These are phyloP conservation scores for Xerus inauris DNA, from an alignment of 2,113 vertebrate species.

Conservation along the genomic window DNA sequence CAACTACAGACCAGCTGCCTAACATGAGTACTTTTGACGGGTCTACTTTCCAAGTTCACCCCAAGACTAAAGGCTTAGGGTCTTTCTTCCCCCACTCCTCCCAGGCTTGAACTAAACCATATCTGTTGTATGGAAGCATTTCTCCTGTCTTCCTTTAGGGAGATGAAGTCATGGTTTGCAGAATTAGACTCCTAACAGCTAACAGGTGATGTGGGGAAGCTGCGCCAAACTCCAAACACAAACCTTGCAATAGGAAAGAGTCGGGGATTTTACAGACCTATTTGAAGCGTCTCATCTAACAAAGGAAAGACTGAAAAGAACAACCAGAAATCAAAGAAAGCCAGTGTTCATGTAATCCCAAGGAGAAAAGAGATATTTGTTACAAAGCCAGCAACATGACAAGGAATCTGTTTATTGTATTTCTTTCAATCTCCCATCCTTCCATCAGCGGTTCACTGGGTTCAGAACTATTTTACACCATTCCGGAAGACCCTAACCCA, in stretches of 20 bases:
- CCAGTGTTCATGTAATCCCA: constrained; percentile 80
- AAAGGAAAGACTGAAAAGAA: constrained; percentile 80
- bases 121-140: constrained; percentile 73
- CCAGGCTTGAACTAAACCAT: constrained; percentile 66
- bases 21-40: constrained; percentile 76
- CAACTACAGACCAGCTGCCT: constrained; percentile 49
- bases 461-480: constrained; percentile 76
- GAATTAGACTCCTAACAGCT: constrained; percentile 87
- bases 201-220: constrained; percentile 86
- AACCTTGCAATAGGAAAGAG: constrained; percentile 76
- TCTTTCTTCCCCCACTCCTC: not conserved
- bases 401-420: constrained; percentile 83
- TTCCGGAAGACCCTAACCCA: constrained; percentile 83
- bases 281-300: constrained; percentile 75
- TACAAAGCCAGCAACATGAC: constrained; percentile 79
- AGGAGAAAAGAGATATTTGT: constrained; percentile 81
- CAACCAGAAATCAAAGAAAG: constrained; percentile 83
- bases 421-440: constrained; percentile 74
- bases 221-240: constrained; percentile 79
- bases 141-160: constrained; percentile 82
- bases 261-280: constrained; percentile 65
- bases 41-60: constrained; percentile 75
- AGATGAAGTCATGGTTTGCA: constrained; percentile 88
- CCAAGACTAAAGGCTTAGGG: constrained; percentile 63
- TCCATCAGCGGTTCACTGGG: constrained; percentile 80